A percentile compares a stretch with the other conserved stretches of the same genome.
phyloP scores from a whole-genome alignment of 2,113 vertebrate species.

The Dasyprocta punctata region DNA sequence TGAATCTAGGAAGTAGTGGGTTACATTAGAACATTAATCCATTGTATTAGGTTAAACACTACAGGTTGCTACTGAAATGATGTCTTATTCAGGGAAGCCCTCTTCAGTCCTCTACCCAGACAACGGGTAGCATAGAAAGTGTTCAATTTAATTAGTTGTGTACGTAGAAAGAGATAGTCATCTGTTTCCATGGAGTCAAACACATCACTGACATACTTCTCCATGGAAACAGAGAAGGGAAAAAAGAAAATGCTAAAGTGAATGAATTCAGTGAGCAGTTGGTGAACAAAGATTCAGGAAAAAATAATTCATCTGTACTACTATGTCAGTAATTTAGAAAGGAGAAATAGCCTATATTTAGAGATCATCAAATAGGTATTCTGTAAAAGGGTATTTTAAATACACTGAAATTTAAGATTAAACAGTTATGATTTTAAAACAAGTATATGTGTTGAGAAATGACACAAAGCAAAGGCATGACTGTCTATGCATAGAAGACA shows the following conservation, averaged over 20 bases:
- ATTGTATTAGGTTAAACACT: slow-evolving; percentile 31
- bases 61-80: slow-evolving; percentile 54
- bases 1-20: neutral
- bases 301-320: slow-evolving; percentile 73
- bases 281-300: slow-evolving; percentile 75
- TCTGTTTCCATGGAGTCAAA: slow-evolving; percentile 81
- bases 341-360: slow-evolving; percentile 42
- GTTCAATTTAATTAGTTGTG: slow-evolving; percentile 76
- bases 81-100: slow-evolving; percentile 58
- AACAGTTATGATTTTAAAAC: slow-evolving; percentile 10
- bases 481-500: neutral
- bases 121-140: slow-evolving; percentile 71
- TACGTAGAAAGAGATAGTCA: slow-evolving; percentile 75
- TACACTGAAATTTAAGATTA: slow-evolving; percentile 52
- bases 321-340: slow-evolving; percentile 53
- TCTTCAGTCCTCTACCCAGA: slow-evolving; percentile 57
- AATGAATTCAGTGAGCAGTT: slow-evolving; percentile 78
- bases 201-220: slow-evolving; percentile 76
- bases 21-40: slow-evolving; percentile 48
- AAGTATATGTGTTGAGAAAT: slow-evolving; percentile 52
- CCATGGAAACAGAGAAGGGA: slow-evolving; percentile 80
- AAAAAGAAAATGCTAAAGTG: slow-evolving; percentile 76
- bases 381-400: slow-evolving; percentile 50
- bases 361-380: slow-evolving; percentile 10
- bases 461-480: slow-evolving; percentile 24